Conservation (phyloP, 1,140 invertebrate genomes). For the Drosophila sturtevanti region DNA sequence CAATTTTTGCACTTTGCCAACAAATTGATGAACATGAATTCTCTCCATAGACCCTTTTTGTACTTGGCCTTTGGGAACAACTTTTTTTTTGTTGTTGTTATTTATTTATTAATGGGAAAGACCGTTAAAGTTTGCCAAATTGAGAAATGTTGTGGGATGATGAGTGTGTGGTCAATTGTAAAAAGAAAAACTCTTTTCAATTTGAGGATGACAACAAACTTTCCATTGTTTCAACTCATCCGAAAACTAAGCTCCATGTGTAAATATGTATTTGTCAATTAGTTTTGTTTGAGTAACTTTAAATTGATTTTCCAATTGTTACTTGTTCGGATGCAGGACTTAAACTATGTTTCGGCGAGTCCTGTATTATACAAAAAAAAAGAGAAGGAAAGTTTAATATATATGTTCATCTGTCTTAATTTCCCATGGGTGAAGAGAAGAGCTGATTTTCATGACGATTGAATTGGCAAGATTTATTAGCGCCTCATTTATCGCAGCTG, state of each 20-base stretch:
- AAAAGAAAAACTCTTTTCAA: neutral
- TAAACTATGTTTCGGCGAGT: too few species aligned
- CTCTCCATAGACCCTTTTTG: conserved; percentile 9
- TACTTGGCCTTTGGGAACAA: neutral
- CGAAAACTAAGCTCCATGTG: conserved; percentile 3
- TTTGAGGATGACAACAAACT: conserved; percentile 5
- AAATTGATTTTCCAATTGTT: conserved; percentile 45
- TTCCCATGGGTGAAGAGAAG: conserved; percentile 1
- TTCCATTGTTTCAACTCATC: conserved; percentile 21
- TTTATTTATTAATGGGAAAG: neutral
- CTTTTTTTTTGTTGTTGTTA: conserved; percentile 26
- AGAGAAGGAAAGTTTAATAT: neutral
- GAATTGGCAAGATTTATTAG: conserved; percentile 59
- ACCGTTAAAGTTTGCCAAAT: neutral
- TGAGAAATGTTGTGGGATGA: neutral
- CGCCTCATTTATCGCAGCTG: conserved; percentile 60
- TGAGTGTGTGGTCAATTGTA: conserved; percentile 15
- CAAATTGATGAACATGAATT: conserved; percentile 38
- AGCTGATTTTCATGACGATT: conserved; percentile 5
- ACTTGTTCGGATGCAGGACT: conserved; percentile 9
- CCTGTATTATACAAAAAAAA: neutral
- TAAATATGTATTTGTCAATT: conserved; percentile 54
- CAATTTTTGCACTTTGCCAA: conserved; percentile 11
- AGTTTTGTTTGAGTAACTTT: conserved; percentile 8
- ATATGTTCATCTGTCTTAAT: neutral